Evolutionary conservation across 2,888 invertebrate species (phyloP).

Genomic region (Chouioia cunea): DNA sequence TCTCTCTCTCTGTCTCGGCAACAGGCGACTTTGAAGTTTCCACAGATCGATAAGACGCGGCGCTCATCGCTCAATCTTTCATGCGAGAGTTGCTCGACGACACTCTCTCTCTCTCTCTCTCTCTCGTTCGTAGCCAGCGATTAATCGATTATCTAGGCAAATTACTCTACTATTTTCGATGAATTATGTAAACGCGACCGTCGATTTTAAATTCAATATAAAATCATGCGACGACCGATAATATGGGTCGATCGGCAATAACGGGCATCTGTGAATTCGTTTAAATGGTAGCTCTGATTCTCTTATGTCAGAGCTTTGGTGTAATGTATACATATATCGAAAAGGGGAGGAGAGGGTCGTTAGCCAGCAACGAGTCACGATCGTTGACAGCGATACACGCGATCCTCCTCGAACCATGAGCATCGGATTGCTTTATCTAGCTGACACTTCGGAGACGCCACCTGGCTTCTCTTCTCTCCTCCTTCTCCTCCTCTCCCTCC

Average conservation of each 20-base stretch:
- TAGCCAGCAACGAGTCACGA: constrained; percentile 49
- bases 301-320: too few relatives aligned
- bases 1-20: constrained; percentile 13
- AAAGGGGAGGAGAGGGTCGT: constrained; percentile 36
- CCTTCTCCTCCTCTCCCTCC: not conserved
- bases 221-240: constrained; percentile 15
- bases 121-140: too few relatives aligned
- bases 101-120: too few relatives aligned
- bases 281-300: too few relatives aligned
- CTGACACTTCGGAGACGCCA: constrained; percentile 28
- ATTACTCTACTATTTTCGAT: too few relatives aligned
- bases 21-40: constrained; percentile 41
- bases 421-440: constrained; percentile 40
- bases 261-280: too few relatives aligned
- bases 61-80: constrained; percentile 38
- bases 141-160: too few relatives aligned
- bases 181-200: too few relatives aligned
- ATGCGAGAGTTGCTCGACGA: not conserved
- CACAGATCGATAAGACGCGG: constrained; percentile 12
- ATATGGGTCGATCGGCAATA: too few relatives aligned
- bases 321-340: not conserved
- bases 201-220: too few relatives aligned
- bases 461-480: constrained; percentile 27
- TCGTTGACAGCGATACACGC: constrained; percentile 49
- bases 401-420: constrained; percentile 44